These are phyloP conservation scores for Drosophila emarginata DNA, from an alignment of 2,888 invertebrate genomes.

Conservation along the genomic window DNA sequence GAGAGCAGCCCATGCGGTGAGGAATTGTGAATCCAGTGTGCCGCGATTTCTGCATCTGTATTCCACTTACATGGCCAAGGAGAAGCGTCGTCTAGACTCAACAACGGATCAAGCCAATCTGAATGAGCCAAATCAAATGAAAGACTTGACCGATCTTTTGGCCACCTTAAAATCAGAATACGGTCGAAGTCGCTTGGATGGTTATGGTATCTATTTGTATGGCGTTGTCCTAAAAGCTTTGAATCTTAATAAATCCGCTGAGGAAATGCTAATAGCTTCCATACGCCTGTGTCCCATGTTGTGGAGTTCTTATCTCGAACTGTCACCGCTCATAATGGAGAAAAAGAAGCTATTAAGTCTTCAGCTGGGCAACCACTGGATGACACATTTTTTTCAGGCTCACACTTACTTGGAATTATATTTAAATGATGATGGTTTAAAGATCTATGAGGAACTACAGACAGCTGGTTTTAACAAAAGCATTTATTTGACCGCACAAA, in stretches of 20 bases:
- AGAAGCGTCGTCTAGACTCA: conserved; percentile 94
- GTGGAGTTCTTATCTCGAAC: conserved; percentile 98
- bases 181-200: conserved; percentile 88
- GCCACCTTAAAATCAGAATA: conserved; percentile 85
- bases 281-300: conserved; percentile 91
- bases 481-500: conserved; percentile 94
- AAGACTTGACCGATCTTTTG: conserved; percentile 84
- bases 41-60: conserved; percentile 93
- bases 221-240: conserved; percentile 95
- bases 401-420: conserved; percentile 95
- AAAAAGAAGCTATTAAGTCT: conserved; percentile 88
- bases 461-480: conserved; percentile 92
- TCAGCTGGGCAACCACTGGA: conserved; percentile 94
- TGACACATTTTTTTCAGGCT: conserved; percentile 95
- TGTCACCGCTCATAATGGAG: conserved; percentile 92
- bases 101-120: conserved; percentile 85
- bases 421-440: conserved; percentile 93
- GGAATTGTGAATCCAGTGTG: conserved; percentile 88
- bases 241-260: conserved; percentile 90
- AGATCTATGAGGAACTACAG: conserved; percentile 90
- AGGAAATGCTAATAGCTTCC: conserved; percentile 90
- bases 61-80: conserved; percentile 93
- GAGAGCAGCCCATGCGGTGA: conserved; percentile 90
- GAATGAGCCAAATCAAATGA: conserved; percentile 80
- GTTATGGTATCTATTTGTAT: conserved; percentile 93